These are phyloP conservation scores for Cotesia typhae DNA, from an alignment of 1,140 invertebrate species.

Conservation along the genomic window DNA sequence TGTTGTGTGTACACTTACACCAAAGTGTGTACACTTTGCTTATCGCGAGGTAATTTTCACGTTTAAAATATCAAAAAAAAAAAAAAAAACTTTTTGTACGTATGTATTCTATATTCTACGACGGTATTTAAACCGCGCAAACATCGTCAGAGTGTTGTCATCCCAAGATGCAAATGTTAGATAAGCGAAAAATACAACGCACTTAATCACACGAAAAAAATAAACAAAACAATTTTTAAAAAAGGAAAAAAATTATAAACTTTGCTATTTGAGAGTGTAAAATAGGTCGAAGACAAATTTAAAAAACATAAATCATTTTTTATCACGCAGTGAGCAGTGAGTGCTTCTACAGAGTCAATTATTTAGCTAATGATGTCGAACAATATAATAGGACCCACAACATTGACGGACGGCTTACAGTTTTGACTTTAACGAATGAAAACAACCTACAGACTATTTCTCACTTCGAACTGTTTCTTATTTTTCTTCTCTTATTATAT, in stretches of 20 bases:
- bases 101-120: background rate
- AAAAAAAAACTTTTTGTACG: background rate
- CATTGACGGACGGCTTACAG: no score
- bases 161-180: slow-evolving; percentile 17
- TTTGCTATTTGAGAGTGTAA: background rate
- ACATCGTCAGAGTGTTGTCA: slow-evolving; percentile 11
- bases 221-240: no score
- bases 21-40: no score
- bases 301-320: slow-evolving; percentile 3
- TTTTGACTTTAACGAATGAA: no score
- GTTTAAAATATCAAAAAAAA: background rate
- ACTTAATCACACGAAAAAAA: no score
- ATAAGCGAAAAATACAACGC: background rate
- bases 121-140: slow-evolving; percentile 9
- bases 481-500: no score
- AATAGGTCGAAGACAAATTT: slow-evolving; percentile 19
- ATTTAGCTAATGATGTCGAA: background rate
- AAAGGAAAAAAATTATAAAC: no score
- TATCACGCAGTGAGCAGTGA: background rate
- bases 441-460: no score
- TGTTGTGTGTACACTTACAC: no score
- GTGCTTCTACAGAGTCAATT: background rate
- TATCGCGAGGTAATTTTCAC: slow-evolving; percentile 2
- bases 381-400: no score
- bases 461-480: no score